Percentiles rank a stretch among this genome's conserved stretches.
phyloP scores from a whole-genome alignment of 2,113 vertebrate species.

The Cyanoderma ruficeps region DNA sequence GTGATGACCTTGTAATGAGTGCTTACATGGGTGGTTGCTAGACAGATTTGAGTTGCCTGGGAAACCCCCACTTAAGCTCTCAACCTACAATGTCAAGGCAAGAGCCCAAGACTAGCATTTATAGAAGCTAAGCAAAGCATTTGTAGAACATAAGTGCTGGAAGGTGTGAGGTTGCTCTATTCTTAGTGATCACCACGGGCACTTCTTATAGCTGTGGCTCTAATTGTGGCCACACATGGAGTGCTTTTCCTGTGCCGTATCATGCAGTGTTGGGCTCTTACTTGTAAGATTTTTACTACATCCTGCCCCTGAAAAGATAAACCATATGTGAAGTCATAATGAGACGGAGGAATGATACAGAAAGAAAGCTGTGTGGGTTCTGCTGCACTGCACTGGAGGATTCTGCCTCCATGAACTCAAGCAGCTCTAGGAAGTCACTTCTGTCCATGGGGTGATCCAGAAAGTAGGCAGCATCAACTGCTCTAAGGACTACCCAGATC shows the following conservation, averaged over 20 bases:
- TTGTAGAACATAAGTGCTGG: not conserved
- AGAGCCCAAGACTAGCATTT: not conserved
- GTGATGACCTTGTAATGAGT: constrained; percentile 27
- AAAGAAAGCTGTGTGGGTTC: not conserved
- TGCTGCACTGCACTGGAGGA: not conserved
- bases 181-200: constrained; percentile 3
- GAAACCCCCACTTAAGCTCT: constrained; percentile 41
- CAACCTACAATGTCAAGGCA: constrained; percentile 22
- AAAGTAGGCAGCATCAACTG: not conserved
- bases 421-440: not conserved
- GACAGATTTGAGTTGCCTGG: constrained; percentile 54
- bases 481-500: not conserved
- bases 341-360: not conserved
- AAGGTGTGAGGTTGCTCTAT: constrained; percentile 34
- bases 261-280: not conserved
- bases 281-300: not conserved
- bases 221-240: not conserved
- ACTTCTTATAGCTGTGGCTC: not conserved
- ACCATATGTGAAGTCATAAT: not conserved
- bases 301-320: not conserved
- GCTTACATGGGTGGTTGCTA: constrained; percentile 40
- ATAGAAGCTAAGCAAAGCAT: not conserved
- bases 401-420: not conserved
- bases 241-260: not conserved
- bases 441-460: not conserved